A percentile compares a stretch with the other conserved stretches of the same genome.
Conservation (phyloP, 2,113 vertebrate genomes). For the Cryptomyrus ogoouensis region DNA sequence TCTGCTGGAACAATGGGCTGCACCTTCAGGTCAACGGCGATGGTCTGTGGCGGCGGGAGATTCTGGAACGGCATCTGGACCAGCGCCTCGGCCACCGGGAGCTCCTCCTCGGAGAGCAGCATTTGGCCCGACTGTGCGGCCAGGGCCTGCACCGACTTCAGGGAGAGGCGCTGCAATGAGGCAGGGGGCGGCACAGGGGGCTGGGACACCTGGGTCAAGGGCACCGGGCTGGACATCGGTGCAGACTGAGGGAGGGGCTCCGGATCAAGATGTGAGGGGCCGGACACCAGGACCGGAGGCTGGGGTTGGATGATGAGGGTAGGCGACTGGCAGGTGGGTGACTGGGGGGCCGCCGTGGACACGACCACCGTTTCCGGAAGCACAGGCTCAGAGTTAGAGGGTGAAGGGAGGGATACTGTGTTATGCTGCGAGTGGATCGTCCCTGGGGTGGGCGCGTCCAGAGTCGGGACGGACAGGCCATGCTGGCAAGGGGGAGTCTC, state of each 20-base stretch:
- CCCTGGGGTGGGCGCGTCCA: conserved; percentile 53
- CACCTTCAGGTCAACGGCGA: conserved; percentile 86
- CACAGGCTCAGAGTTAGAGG: conserved; percentile 59
- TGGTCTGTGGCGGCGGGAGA: conserved; percentile 82
- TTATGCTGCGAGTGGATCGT: conserved; percentile 62
- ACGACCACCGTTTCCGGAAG: conserved; percentile 64
- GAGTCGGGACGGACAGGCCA: conserved; percentile 64
- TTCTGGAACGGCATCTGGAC: conserved; percentile 84
- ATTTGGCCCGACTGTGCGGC: conserved; percentile 76
- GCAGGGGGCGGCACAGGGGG: conserved; percentile 54
- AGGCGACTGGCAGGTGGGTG: conserved; percentile 66
- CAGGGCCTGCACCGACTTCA: conserved; percentile 75
- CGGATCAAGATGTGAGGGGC: conserved; percentile 61
- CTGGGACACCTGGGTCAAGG: conserved; percentile 50
- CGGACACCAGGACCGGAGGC: conserved; percentile 67
- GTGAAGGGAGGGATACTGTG: conserved; percentile 46
- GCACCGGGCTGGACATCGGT: conserved; percentile 52
- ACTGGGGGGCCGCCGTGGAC: conserved; percentile 65
- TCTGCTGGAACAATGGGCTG: conserved; percentile 64
- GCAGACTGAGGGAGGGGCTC: conserved; percentile 57
- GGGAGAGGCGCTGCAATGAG: conserved; percentile 69
- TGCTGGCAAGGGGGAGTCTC: conserved; percentile 67
- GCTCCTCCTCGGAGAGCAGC: conserved; percentile 75
- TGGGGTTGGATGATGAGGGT: conserved; percentile 71
- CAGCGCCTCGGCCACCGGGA: conserved; percentile 77